Evolutionary conservation across 2,888 invertebrate genomes (phyloP), one percentile per base, ranked within the genome.

Genomic region (Volucella inflata): DNA sequence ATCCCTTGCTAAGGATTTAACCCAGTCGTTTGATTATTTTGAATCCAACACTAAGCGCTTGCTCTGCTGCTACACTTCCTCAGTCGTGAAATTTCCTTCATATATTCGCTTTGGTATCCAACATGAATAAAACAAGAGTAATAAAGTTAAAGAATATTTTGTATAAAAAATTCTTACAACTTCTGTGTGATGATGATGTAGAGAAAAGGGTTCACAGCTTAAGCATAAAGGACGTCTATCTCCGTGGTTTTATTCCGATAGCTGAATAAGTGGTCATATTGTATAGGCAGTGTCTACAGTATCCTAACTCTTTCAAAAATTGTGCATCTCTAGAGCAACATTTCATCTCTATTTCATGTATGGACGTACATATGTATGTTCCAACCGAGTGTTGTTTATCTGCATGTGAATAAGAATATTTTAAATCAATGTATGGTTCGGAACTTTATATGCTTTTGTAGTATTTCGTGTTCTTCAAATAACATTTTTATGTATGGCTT

Each of bases 91-190:
- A 70, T 59, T 75, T 62, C 70, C 65, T 60, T 75, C 30, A 50
- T 59, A 65, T 50, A 53, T 64, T 81, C 67, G 55, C 76, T 74
- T 59, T 72, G 64, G 64, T 75, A 44, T 71, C 64, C 84, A 75
- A 67, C 70, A 84, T 84, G 84, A 84, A 84, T 84, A 75, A 84
- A 80, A 84, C 79, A 80, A 70, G 30, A 70, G 75, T 60, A 84
- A 74, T 74, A 79, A 79, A 57, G 79, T 70, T 83, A 68, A 65
- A 75, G 70, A 64, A 60, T 75, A 65, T 84, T 70, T 14, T 57
- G 42, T 64, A 60, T 64, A 74, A 74, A 50, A n/a, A 74, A 70
- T 44, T 46, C 30, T 42, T 55, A 50, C 62, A 62, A 68, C 68
- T 36, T 30, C 59, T 30, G 30, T 6, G 6, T 30, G 30, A 30